Percentiles rank a stretch among this genome's conserved stretches.
These are phyloP conservation scores for Sinosuthora webbiana DNA, from an alignment of 2,113 vertebrate species.

Conservation along the genomic window DNA sequence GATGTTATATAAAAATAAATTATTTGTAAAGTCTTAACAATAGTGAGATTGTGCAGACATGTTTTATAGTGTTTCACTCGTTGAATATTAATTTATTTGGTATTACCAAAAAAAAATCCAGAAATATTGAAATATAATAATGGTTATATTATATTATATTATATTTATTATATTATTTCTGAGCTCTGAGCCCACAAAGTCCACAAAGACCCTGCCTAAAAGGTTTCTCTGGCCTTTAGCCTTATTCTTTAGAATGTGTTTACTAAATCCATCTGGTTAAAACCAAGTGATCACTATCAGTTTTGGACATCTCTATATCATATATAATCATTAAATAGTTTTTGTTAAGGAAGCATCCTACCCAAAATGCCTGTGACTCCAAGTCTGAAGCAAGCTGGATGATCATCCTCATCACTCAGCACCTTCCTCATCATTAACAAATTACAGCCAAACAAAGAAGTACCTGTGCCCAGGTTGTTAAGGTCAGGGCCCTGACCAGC, in stretches of 20 bases:
- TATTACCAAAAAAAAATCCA: background rate
- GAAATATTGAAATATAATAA: background rate
- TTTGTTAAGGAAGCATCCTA: background rate
- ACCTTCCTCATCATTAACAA: background rate
- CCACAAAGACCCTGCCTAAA: background rate
- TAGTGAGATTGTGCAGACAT: background rate
- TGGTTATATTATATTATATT: no score
- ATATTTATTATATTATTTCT: no score
- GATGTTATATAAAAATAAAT: background rate
- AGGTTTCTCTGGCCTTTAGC: background rate
- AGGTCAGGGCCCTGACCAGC: background rate
- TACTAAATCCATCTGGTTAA: background rate
- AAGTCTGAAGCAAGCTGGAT: background rate
- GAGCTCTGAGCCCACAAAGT: background rate
- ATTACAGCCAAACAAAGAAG: background rate
- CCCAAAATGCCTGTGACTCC: background rate
- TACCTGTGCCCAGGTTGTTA: background rate
- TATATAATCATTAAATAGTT: background rate
- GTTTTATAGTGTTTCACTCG: background rate
- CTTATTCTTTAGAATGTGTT: background rate
- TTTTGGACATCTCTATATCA: background rate
- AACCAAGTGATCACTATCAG: background rate
- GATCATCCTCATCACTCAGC: background rate
- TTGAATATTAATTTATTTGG: background rate
- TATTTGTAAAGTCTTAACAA: background rate